phyloP scores from a whole-genome alignment of 1,140 invertebrate genomes.

The Phenacoccus solenopsis region DNA sequence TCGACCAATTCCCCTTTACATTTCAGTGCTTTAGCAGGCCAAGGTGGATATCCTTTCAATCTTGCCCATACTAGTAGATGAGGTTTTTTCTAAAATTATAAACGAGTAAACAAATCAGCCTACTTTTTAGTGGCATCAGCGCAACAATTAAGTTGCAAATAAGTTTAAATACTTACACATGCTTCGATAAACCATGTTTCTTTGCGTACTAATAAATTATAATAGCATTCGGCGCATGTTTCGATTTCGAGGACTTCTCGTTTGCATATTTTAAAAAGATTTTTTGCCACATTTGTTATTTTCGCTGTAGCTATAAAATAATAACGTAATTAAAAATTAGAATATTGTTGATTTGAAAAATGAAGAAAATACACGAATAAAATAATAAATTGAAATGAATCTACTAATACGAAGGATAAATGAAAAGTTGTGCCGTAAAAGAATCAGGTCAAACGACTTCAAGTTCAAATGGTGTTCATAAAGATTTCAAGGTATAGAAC shows the following conservation, averaged over 20 bases:
- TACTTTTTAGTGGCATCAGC: not conserved
- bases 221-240: conserved; percentile 84
- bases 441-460: no score
- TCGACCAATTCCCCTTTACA: conserved; percentile 50
- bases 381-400: not conserved
- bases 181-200: conserved; percentile 82
- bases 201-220: conserved; percentile 65
- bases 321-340: conserved; percentile 23
- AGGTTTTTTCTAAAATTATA: conserved; percentile 8
- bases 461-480: no score
- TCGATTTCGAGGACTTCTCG: conserved; percentile 84
- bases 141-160: no score
- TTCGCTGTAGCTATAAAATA: conserved; percentile 54
- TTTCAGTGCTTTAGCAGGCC: conserved; percentile 18
- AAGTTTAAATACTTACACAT: conserved; percentile 54
- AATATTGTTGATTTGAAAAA: not conserved
- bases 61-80: conserved; percentile 19
- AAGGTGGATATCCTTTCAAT: conserved; percentile 19
- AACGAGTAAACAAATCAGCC: conserved; percentile 2
- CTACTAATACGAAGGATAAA: no score
- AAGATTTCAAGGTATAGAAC: no score
- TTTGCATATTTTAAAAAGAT: conserved; percentile 64
- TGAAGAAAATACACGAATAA: not conserved
- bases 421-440: no score
- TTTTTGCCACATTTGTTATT: conserved; percentile 59